A percentile compares a stretch with the other conserved stretches of the same genome.
phyloP scores from a whole-genome alignment of 2,113 vertebrate species.

The Rhinolophus sinicus region DNA sequence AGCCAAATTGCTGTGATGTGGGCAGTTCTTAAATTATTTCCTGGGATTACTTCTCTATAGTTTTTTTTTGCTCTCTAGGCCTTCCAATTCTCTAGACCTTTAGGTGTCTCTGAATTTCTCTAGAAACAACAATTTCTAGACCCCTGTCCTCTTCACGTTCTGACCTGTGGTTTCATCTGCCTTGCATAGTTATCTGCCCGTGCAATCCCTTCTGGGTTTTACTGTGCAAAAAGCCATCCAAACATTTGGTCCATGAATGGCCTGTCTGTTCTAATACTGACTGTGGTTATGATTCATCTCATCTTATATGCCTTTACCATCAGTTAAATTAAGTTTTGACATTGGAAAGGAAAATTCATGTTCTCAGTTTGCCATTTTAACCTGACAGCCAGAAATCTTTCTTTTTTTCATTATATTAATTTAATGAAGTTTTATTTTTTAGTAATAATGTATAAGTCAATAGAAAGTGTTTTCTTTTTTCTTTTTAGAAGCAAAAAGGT shows the following conservation, averaged over 20 bases:
- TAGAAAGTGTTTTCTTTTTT: not conserved
- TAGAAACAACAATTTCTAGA: not conserved
- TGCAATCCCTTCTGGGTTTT: not conserved
- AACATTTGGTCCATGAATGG: not conserved
- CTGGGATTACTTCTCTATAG: not conserved
- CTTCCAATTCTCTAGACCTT: not conserved
- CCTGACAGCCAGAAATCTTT: not conserved
- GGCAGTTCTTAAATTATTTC: conserved; percentile 20
- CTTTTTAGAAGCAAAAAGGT: not conserved
- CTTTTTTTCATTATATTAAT: not conserved
- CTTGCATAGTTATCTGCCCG: not conserved
- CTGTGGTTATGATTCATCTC: not conserved
- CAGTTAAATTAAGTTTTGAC: not conserved
- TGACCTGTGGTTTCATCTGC: not conserved
- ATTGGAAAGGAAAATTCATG: not conserved
- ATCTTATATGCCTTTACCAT: not conserved
- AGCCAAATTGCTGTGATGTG: not conserved
- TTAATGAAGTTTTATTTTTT: not conserved
- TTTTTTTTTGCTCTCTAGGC: not conserved
- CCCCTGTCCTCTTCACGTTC: not conserved
- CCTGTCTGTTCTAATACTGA: not conserved
- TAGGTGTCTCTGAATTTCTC: not conserved
- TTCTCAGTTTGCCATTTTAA: not conserved
- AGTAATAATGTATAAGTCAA: conserved; percentile 18
- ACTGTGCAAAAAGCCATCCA: not conserved